Conservation (phyloP, 2,888 invertebrate species). For the Dysmachus trigonus region DNA sequence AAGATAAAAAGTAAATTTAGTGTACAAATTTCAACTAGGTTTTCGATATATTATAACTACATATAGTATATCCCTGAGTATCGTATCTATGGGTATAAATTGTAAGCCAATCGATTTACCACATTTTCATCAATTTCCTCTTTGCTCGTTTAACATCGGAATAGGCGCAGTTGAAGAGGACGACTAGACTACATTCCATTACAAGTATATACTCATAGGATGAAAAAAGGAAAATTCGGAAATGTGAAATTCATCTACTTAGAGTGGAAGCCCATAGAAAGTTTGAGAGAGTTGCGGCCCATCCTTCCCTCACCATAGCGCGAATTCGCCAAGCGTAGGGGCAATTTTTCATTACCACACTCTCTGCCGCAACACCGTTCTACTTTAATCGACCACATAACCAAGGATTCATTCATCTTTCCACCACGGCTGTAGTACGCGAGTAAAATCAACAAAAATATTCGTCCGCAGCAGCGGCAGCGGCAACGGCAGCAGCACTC, state of each 20-base stretch:
- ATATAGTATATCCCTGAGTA: not conserved
- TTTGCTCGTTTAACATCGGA: conserved; percentile 18
- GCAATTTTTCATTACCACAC: conserved; percentile 49
- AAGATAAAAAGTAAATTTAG: not conserved
- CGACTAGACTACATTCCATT: conserved; percentile 36
- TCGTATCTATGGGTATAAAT: not conserved
- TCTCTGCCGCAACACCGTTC: conserved; percentile 37
- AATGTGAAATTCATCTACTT: conserved; percentile 46
- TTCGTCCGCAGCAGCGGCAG: not conserved
- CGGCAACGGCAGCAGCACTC: not conserved
- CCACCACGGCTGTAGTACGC: conserved; percentile 37
- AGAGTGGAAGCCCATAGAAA: conserved; percentile 33
- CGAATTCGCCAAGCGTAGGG: conserved; percentile 36
- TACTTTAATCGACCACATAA: conserved; percentile 49
- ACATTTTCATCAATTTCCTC: conserved; percentile 46
- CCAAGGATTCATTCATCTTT: conserved; percentile 48
- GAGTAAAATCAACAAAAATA: conserved; percentile 44
- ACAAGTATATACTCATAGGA: conserved; percentile 8
- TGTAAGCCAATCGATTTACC: conserved; percentile 41
- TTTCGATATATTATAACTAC: no score
- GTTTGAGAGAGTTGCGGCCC: conserved; percentile 7
- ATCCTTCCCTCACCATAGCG: not conserved
- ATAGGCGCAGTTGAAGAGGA: conserved; percentile 14
- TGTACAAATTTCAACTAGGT: conserved; percentile 18
- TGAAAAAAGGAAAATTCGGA: conserved; percentile 38